These are phyloP conservation scores for Apolygus lucorum DNA, from an alignment of 1,140 invertebrate species.

Conservation along the genomic window DNA sequence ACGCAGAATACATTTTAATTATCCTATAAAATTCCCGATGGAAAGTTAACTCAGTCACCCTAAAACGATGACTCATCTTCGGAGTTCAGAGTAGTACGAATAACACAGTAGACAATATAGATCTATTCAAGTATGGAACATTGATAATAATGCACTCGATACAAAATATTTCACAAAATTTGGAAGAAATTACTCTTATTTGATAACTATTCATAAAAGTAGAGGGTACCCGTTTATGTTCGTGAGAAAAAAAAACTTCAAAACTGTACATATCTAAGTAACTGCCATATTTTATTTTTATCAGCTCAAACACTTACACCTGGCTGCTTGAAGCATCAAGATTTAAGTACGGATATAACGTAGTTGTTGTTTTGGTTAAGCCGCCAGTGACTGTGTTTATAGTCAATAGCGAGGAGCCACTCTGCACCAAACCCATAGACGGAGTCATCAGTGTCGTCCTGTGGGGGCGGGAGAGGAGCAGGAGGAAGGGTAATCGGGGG, in stretches of 20 bases:
- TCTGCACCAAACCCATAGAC: slow-evolving; percentile 29
- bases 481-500: background rate
- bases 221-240: slow-evolving; percentile 13
- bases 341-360: slow-evolving; percentile 33
- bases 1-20: too few species aligned
- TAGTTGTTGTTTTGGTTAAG: slow-evolving; percentile 26
- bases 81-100: background rate
- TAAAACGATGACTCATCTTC: too few species aligned
- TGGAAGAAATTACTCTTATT: background rate
- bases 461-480: slow-evolving; percentile 4
- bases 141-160: slow-evolving; percentile 1
- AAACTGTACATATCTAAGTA: slow-evolving; percentile 13
- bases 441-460: slow-evolving; percentile 15
- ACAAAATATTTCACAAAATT: background rate
- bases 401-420: slow-evolving; percentile 30
- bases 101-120: background rate
- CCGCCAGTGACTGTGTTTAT: slow-evolving; percentile 15
- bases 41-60: too few species aligned
- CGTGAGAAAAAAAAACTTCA: background rate
- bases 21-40: too few species aligned
- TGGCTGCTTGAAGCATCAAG: slow-evolving; percentile 29
- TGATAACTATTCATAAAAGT: background rate
- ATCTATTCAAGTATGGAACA: background rate
- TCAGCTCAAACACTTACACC: slow-evolving; percentile 17
- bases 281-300: background rate